Percentiles rank a stretch among this genome's conserved stretches.
These are phyloP conservation scores for Scatophagus argus DNA, from an alignment of 2,113 vertebrate genomes.

Conservation along the genomic window DNA sequence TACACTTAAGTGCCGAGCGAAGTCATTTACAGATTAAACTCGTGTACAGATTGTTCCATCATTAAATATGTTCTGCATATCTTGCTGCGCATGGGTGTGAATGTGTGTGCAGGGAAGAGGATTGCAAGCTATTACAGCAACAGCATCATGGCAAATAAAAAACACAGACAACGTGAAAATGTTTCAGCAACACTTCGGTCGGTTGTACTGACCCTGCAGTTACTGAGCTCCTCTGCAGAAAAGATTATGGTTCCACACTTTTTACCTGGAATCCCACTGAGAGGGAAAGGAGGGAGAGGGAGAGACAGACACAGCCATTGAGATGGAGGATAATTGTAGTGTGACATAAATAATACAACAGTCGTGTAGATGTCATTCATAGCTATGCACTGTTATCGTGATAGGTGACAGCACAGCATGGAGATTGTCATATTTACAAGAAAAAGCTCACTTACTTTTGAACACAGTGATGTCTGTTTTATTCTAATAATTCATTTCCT, in stretches of 20 bases:
- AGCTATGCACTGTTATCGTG: conserved; percentile 12
- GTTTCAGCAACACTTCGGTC: background rate
- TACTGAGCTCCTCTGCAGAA: conserved; percentile 85
- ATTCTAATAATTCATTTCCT: background rate
- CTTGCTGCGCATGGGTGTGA: background rate
- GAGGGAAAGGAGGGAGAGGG: conserved; percentile 46
- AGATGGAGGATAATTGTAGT: conserved; percentile 43
- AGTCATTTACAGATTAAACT: conserved; percentile 10
- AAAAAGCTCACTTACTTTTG: conserved; percentile 13
- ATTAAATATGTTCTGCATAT: background rate
- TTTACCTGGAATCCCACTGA: conserved; percentile 85
- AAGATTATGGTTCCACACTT: conserved; percentile 85
- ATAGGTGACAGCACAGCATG: conserved; percentile 24
- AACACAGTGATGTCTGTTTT: background rate
- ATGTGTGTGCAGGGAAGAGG: background rate
- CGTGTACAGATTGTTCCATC: background rate
- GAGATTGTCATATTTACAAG: conserved; percentile 8
- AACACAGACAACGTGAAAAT: conserved; percentile 16
- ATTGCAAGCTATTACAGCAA: conserved; percentile 18
- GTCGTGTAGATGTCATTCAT: conserved; percentile 49
- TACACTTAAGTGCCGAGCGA: background rate
- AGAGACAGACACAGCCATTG: conserved; percentile 41
- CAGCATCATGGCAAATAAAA: background rate
- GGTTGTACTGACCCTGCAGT: conserved; percentile 83
- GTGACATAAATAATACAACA: conserved; percentile 55